Conservation (phyloP, 2,797 vertebrate genomes). For the Morus bassanus region DNA sequence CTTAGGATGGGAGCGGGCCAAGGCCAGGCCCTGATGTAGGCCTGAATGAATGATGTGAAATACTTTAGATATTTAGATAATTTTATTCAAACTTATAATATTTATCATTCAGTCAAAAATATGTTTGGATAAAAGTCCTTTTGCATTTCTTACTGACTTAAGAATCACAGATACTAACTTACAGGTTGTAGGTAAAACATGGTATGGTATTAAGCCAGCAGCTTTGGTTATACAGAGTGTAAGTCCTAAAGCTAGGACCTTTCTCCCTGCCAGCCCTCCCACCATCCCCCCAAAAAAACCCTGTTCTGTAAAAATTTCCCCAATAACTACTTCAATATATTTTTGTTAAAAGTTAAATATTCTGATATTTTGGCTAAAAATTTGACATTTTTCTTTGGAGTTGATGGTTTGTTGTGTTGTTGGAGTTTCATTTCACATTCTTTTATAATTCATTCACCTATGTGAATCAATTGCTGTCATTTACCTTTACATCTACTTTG, state of each 20-base stretch:
- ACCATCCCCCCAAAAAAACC: rapidly evolving
- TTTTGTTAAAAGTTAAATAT: not conserved
- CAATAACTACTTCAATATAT: not conserved
- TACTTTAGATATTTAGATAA: not conserved
- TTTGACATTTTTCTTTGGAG: not conserved
- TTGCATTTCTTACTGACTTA: not conserved
- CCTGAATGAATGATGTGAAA: not conserved
- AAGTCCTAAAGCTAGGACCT: not conserved
- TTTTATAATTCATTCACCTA: not conserved
- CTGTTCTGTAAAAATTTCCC: not conserved
- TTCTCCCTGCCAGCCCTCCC: not conserved
- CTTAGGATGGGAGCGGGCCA: rapidly evolving
- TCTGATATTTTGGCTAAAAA: not conserved
- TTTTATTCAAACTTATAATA: not conserved
- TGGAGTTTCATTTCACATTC: not conserved
- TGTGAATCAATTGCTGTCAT: not conserved
- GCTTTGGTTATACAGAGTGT: not conserved
- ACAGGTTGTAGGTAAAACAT: not conserved
- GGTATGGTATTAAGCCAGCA: not conserved
- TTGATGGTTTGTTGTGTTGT: not conserved
- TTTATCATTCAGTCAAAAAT: not conserved
- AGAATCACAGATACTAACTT: not conserved
- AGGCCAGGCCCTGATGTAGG: not conserved
- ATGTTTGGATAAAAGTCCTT: not conserved
- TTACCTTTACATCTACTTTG: not conserved